Evolutionary conservation across 1,140 invertebrate species (phyloP), one percentile per base, ranked within the genome.

Genomic region (Drosophila burlai): DNA sequence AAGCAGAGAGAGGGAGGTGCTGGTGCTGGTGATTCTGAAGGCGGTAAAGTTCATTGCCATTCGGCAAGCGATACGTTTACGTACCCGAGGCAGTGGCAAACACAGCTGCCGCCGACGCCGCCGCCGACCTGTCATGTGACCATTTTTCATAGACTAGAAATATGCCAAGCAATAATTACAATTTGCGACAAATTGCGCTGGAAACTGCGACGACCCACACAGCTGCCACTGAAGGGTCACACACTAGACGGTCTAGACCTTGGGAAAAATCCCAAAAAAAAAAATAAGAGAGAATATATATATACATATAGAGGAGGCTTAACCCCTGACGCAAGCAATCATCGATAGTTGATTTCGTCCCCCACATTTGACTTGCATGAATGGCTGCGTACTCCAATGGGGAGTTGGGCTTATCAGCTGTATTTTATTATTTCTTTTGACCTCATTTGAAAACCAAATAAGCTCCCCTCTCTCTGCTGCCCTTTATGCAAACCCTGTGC

Each of bases 21-120:
- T 46, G 46, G 3, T 36, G 18, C 49, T 46, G 15, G 57, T 63
- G 58, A 74, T 85, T 76, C 80, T 83, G 50, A 49, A 55, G 65
- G 83, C 83, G 84, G 84, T 84, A 84, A 90, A 90, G 85, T 90
- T 90, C 86, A 90, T 90, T 90, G 85, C 85, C 85, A 85, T 90
- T 90, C 75, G 59, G 40, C 45, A 16, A 36, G 77, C 74, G 73
- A 74, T 72, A 42, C 66, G 66, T 54, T 38, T 16, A 46, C 6
- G 21, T 47, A 29, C 26, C 16, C 29, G 29, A 29, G 18, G 15
- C 21, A 42, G 38, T 45, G 63, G 76, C 86, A 90, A 90, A 90
- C 86, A 84, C 86, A 90, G 81, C 85, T 90, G 24, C 24, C 24
- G 24, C 24, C 24, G 24, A 2, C 24, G 83, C 72, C 58, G 45